A percentile compares a stretch with the other conserved stretches of the same genome.
Evolutionary conservation across 2,888 invertebrate species (phyloP).

Genomic region (Thera obeliscata): DNA sequence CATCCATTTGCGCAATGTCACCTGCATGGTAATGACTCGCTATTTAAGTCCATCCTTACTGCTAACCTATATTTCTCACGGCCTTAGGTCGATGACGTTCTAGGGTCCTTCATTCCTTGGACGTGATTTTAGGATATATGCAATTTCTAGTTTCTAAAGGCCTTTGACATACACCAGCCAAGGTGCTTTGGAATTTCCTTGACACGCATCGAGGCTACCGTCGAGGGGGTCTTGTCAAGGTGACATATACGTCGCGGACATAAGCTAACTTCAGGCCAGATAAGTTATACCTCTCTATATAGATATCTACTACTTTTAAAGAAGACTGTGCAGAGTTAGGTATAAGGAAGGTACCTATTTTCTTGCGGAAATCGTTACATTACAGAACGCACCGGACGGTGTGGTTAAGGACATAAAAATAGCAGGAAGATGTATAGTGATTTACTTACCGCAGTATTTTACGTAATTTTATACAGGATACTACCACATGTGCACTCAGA

Average conservation of each 20-base stretch:
- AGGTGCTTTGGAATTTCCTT: not conserved
- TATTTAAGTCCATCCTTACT: conserved; percentile 24
- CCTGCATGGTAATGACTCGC: conserved; percentile 32
- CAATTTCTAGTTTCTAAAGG: not conserved
- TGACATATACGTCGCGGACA: too few relatives aligned
- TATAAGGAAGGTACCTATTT: not conserved
- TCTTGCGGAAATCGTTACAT: conserved; percentile 12
- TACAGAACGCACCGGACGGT: conserved; percentile 24
- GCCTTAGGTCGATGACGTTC: conserved; percentile 9
- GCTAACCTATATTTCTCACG: conserved; percentile 35
- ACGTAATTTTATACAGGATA: conserved; percentile 6
- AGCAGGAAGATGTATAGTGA: not conserved
- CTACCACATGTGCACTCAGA: too few relatives aligned
- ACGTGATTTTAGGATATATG: not conserved
- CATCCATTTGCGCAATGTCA: conserved; percentile 41
- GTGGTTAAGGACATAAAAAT: conserved; percentile 22
- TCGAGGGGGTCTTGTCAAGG: too few relatives aligned
- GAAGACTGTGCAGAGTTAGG: not conserved
- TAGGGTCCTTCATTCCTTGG: not conserved
- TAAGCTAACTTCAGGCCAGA: too few relatives aligned
- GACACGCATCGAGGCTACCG: too few relatives aligned
- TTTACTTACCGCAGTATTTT: conserved; percentile 20
- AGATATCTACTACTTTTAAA: too few relatives aligned
- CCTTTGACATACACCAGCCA: too few relatives aligned
- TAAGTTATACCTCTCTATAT: too few relatives aligned